These are phyloP conservation scores for Gallinago solitaria DNA, from an alignment of 2,797 vertebrate species.

Conservation along the genomic window DNA sequence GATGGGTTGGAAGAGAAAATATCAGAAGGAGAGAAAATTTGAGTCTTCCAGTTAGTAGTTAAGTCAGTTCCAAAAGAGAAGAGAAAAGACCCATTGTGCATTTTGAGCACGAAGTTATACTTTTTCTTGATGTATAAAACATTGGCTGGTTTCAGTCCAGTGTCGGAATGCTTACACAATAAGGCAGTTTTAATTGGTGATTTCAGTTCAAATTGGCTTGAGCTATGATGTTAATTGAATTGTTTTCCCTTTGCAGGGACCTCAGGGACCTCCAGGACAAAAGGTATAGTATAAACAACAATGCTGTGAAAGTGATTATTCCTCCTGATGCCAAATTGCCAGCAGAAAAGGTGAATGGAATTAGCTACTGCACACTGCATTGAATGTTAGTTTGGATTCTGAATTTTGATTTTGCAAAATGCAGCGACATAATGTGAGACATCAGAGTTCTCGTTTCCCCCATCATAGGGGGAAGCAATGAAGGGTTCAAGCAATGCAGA, in stretches of 20 bases:
- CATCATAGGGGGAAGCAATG: too few species aligned
- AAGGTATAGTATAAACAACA: constrained; percentile 84
- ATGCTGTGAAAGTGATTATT: constrained; percentile 59
- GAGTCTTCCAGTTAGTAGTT: not conserved
- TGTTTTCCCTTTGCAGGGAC: constrained; percentile 85
- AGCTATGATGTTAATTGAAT: constrained; percentile 75
- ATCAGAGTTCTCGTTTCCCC: constrained; percentile 62
- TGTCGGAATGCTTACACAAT: constrained; percentile 60
- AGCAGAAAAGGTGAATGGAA: constrained; percentile 29
- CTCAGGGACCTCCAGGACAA: constrained; percentile 89
- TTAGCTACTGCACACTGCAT: constrained; percentile 57
- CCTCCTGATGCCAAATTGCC: constrained; percentile 20
- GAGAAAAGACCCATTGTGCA: constrained; percentile 5
- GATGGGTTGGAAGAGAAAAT: not conserved
- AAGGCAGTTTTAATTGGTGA: constrained; percentile 66
- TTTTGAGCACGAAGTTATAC: constrained; percentile 20
- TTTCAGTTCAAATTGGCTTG: constrained; percentile 69
- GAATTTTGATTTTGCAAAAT: constrained; percentile 59
- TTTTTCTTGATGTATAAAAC: constrained; percentile 36
- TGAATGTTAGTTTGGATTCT: constrained; percentile 39
- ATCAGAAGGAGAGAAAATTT: not conserved
- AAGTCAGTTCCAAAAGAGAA: constrained; percentile 31
- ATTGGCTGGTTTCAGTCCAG: constrained; percentile 59
- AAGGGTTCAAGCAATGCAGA: constrained; percentile 24
- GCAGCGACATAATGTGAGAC: constrained; percentile 4